phyloP scores from a whole-genome alignment of 2,888 invertebrate species.

The Psylliodes chrysocephalus region DNA sequence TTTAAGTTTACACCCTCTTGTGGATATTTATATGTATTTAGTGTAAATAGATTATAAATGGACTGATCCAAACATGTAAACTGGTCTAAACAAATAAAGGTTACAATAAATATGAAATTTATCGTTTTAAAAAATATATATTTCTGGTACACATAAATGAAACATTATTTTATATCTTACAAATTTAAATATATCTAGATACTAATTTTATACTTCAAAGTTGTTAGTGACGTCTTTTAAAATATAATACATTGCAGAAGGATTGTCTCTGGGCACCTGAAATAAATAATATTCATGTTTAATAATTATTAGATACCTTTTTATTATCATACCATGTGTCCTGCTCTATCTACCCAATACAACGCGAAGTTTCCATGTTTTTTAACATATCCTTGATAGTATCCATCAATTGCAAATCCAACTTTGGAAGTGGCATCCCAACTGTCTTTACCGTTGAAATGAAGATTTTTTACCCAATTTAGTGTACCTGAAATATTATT shows the following conservation, averaged over 20 bases:
- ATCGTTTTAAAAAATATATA: no score
- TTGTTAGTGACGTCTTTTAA: conserved; percentile 44
- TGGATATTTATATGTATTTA: no score
- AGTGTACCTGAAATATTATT: conserved; percentile 41
- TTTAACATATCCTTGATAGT: conserved; percentile 80
- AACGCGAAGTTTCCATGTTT: conserved; percentile 75
- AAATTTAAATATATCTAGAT: no score
- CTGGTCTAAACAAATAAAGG: no score
- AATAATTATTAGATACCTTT: no score
- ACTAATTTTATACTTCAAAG: conserved; percentile 34
- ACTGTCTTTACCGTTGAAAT: conserved; percentile 62
- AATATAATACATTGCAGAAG: conserved; percentile 48
- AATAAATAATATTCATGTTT: conserved; percentile 26
- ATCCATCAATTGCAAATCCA: conserved; percentile 70
- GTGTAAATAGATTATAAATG: no score
- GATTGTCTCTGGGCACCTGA: conserved; percentile 51
- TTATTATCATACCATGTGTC: conserved; percentile 66
- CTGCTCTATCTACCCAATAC: conserved; percentile 82
- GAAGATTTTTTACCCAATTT: conserved; percentile 76
- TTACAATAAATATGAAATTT: no score
- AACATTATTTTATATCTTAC: no score
- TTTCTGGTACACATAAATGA: no score
- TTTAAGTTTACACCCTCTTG: no score
- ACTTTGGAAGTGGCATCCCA: conserved; percentile 69
- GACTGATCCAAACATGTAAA: no score